These are phyloP conservation scores for Acanthis flammea DNA, from an alignment of 2,797 vertebrate species.

Conservation along the genomic window DNA sequence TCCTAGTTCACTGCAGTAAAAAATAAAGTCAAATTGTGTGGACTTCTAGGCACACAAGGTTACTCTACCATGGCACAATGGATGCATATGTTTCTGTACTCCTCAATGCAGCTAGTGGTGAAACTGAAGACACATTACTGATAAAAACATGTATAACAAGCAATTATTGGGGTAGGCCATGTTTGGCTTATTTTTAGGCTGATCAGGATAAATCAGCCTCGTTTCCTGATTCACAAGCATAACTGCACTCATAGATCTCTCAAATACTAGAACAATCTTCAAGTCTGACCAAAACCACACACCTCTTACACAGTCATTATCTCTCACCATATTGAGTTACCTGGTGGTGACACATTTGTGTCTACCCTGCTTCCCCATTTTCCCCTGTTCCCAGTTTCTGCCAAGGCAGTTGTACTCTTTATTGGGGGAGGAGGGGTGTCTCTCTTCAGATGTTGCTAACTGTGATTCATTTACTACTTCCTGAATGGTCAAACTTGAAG, in stretches of 20 bases:
- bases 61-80: not conserved
- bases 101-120: not conserved
- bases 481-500: not conserved
- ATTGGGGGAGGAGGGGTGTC: rapidly evolving
- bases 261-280: not conserved
- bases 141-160: not conserved
- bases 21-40: not conserved
- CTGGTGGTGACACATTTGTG: not conserved
- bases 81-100: not conserved
- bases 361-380: not conserved
- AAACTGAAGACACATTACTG: not conserved
- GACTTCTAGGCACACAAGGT: not conserved
- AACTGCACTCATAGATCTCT: not conserved
- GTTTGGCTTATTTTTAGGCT: not conserved
- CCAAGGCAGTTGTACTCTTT: not conserved
- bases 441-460: not conserved
- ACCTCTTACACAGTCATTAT: not conserved
- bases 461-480: not conserved
- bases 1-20: not conserved
- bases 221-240: not conserved
- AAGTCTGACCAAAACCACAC: not conserved
- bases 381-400: not conserved
- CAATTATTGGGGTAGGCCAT: rapidly evolving
- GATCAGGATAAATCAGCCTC: not conserved
- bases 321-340: not conserved